Evolutionary conservation across 1,140 invertebrate genomes (phyloP), one percentile per base, ranked within the genome.

Genomic region (Zaprionus nigranus): DNA sequence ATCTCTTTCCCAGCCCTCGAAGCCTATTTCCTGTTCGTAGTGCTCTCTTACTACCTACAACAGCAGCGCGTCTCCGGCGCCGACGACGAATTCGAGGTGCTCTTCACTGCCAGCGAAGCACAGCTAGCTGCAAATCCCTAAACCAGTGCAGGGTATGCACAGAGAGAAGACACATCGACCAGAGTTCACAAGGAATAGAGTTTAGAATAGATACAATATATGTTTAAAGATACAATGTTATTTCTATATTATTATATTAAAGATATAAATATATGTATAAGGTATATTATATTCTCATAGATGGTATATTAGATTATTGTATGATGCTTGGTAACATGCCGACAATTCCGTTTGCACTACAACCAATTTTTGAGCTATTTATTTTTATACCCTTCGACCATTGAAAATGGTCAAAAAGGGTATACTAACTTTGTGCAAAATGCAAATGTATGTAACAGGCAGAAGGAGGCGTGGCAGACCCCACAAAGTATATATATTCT

Each of bases 291-390:
- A 26, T 30, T 62, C n/a, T 65, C 24, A 26, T 38, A 26, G 26
- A 40, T 49, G 46, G 2, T 36, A 28, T 20, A 49, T 63, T 34
- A 60, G 20, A 15, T 24, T 43, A 17, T 30, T 28, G 2, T 54
- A 56, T 26, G 1, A 38, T 54, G 53, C 36, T 20, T 60, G 34
- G 24, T 67, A 49, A 56, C 83, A 87, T 87, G 83, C 83, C 84
- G 69, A 24, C 15, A 75, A 75, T 75, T 75, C 63, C 69, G 83
- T 75, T 46, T 46, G 81, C 85, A 87, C 90, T 91, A 91, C 90
- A 91, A 91, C 90, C 90, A 91, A 91, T 91, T 90, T 91, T 90
- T 91, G 90, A 91, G 90, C 67, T 79, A 81, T 68, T 64, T 40
- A 60, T 75, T n/a, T n/a, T n/a, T n/a, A n/a, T n/a, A n/a, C n/a